Conservation (phyloP, 2,113 vertebrate genomes). For the Phocoena sinus region DNA sequence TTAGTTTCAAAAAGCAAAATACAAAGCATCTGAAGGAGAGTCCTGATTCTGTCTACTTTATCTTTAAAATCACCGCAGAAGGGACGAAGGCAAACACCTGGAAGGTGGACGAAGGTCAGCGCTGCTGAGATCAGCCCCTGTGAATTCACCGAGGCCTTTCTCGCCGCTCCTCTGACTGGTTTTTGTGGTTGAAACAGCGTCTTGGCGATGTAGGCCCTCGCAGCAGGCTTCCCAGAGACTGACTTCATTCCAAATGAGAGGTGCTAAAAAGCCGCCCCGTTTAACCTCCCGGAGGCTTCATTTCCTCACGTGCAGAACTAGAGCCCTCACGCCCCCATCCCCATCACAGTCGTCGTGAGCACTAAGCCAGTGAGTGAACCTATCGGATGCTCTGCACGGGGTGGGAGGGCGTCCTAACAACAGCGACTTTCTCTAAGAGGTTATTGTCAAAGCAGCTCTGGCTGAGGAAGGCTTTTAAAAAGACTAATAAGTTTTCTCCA, state of each 20-base stretch:
- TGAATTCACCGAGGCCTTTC: fast-evolving
- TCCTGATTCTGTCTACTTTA: background rate
- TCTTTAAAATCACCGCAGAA: background rate
- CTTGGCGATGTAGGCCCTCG: background rate
- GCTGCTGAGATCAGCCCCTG: fast-evolving
- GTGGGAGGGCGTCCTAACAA: background rate
- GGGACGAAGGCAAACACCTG: background rate
- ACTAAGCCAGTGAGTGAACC: fast-evolving
- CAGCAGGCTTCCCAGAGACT: background rate
- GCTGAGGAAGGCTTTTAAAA: background rate
- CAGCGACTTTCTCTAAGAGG: background rate
- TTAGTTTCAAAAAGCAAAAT: background rate
- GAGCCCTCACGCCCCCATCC: fast-evolving
- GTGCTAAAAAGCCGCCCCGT: fast-evolving
- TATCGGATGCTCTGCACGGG: background rate
- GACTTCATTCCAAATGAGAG: background rate
- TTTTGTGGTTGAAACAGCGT: fast-evolving
- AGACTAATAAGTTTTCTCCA: background rate
- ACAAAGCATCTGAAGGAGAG: background rate
- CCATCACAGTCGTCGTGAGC: fast-evolving
- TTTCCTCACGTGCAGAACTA: background rate
- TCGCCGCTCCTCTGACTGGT: fast-evolving
- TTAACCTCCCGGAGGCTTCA: background rate
- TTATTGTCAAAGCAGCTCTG: background rate
- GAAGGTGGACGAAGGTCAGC: fast-evolving